Percentiles rank a stretch among this genome's conserved stretches.
Evolutionary conservation across 2,888 invertebrate species (phyloP).

Genomic region (Neuroscelio doddi): DNA sequence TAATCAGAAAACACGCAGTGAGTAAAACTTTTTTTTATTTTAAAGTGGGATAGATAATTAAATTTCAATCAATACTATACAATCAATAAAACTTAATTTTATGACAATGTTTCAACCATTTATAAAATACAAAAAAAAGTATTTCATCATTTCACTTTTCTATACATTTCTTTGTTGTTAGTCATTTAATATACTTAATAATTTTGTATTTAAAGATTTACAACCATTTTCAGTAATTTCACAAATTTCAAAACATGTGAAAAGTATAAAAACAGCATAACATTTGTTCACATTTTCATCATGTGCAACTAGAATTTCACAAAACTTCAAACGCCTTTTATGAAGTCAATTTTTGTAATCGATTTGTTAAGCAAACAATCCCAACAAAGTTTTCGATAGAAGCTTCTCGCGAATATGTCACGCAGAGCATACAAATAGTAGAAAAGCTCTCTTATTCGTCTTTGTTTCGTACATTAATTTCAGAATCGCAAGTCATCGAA

Average conservation of each 20-base stretch:
- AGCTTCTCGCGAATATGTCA: constrained; percentile 15
- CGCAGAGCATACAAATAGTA: constrained; percentile 25
- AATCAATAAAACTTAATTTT: too few relatives aligned
- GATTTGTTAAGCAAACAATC: constrained; percentile 30
- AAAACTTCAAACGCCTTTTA: constrained; percentile 18
- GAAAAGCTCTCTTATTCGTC: constrained; percentile 15
- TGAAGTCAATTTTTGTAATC: constrained; percentile 16
- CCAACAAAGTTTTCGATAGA: constrained; percentile 21
- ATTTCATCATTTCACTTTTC: too few relatives aligned
- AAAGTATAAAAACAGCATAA: too few relatives aligned
- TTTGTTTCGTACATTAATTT: constrained; percentile 30
- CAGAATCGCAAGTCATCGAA: constrained; percentile 73
- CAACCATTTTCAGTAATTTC: too few relatives aligned
- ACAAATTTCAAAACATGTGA: too few relatives aligned
- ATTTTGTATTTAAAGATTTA: too few relatives aligned
- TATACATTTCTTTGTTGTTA: too few relatives aligned
- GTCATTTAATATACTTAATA: too few relatives aligned
- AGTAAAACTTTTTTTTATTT: constrained; percentile 39
- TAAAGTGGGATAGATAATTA: not conserved
- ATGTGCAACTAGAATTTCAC: not conserved
- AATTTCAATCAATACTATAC: too few relatives aligned
- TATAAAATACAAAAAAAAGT: too few relatives aligned
- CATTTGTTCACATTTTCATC: not conserved
- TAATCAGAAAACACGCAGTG: constrained; percentile 46
- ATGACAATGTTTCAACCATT: too few relatives aligned